Percentiles rank a stretch among this genome's conserved stretches.
phyloP scores from a whole-genome alignment of 37 sponge, comb jelly and placozoan species.

The Geodia barretti region DNA sequence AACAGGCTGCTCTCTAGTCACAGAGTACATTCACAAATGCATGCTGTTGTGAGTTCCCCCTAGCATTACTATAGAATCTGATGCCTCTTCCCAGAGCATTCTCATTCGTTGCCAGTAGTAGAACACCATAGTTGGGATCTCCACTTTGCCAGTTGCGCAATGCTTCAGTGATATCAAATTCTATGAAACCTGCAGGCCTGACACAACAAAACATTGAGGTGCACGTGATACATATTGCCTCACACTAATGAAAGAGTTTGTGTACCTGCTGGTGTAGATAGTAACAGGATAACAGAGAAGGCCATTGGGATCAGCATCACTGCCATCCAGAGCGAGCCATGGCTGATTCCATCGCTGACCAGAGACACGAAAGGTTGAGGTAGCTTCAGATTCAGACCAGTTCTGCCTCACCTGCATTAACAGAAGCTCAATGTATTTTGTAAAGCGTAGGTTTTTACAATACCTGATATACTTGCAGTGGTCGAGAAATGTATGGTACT shows the following conservation, averaged over 20 bases:
- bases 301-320: neutral
- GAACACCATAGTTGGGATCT: slow-evolving; percentile 34
- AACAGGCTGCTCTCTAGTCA: too few relatives aligned
- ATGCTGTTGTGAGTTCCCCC: neutral
- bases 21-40: slow-evolving; percentile 14
- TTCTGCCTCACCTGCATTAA: neutral
- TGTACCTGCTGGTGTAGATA: slow-evolving; percentile 9
- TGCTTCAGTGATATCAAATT: slow-evolving; percentile 25
- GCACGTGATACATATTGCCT: too few relatives aligned
- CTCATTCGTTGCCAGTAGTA: slow-evolving; percentile 24
- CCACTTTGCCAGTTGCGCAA: slow-evolving; percentile 24
- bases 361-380: neutral
- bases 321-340: slow-evolving; percentile 31
- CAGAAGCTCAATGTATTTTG: too few relatives aligned
- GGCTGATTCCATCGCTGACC: neutral
- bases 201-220: too few relatives aligned
- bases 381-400: slow-evolving; percentile 38
- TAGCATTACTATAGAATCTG: slow-evolving; percentile 12
- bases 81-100: slow-evolving; percentile 7
- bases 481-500: slow-evolving; percentile 25
- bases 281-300: slow-evolving; percentile 2
- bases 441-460: too few relatives aligned
- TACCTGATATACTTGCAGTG: slow-evolving; percentile 11
- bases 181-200: slow-evolving; percentile 16
- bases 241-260: too few relatives aligned